Conservation (phyloP, 2,888 invertebrate species). For the Pemphredon lugubris region DNA sequence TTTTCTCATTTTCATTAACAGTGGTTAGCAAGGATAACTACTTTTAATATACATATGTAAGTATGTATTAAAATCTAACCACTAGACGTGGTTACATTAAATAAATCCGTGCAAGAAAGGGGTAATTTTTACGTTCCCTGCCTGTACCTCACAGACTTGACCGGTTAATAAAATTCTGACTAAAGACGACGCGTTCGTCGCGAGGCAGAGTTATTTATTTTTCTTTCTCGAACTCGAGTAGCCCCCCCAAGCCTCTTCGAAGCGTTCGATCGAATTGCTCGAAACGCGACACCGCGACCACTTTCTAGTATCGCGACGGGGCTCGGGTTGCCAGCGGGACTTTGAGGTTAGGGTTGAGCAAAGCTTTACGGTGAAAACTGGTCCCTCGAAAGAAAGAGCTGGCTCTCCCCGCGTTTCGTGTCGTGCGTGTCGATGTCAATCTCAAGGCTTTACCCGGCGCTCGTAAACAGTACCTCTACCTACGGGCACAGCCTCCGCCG, state of each 20-base stretch:
- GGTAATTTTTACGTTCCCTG: no score
- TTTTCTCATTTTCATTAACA: no score
- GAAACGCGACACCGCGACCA: conserved; percentile 63
- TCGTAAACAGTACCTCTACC: conserved; percentile 29
- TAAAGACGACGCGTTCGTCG: no score
- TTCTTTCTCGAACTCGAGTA: conserved; percentile 8
- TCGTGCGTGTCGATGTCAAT: conserved; percentile 44
- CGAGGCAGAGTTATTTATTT: no score
- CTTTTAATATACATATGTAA: no score
- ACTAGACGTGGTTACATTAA: no score
- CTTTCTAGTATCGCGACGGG: conserved; percentile 58
- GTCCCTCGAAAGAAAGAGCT: conserved; percentile 28
- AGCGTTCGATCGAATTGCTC: conserved; percentile 52
- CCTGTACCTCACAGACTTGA: no score
- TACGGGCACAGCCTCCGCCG: not conserved
- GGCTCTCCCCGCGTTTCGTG: conserved; percentile 24
- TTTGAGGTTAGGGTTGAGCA: conserved; percentile 50
- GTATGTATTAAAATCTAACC: no score
- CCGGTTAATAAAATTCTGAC: no score
- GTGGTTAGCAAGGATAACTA: no score
- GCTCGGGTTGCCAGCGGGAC: conserved; percentile 57
- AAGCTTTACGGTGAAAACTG: conserved; percentile 52
- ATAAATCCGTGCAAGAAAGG: no score
- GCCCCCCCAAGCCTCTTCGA: conserved; percentile 5
- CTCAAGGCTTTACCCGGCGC: conserved; percentile 37